A percentile compares a stretch with the other conserved stretches of the same genome.
Evolutionary conservation across 2,113 vertebrate species (phyloP).

Genomic region (Canis aureus): DNA sequence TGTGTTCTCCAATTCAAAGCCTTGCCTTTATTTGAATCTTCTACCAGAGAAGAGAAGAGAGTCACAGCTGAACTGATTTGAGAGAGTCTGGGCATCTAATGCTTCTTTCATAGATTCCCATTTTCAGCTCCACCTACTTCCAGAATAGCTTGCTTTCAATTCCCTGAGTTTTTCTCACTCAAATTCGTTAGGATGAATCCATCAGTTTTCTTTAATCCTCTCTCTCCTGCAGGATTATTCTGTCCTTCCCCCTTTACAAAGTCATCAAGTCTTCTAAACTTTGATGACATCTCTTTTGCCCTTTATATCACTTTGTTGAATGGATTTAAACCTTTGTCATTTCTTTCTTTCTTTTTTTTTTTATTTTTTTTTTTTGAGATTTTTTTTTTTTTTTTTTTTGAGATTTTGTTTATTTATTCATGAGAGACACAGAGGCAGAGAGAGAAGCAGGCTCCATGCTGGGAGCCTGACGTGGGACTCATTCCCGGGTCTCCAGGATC

Average conservation of each 20-base stretch:
- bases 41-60: background rate
- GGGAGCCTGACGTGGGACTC: too few species aligned
- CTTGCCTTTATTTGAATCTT: background rate
- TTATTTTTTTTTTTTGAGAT: too few species aligned
- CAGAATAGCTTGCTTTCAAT: background rate
- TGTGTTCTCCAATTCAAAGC: background rate
- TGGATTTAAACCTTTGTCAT: background rate
- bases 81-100: background rate
- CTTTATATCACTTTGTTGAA: background rate
- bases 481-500: too few species aligned
- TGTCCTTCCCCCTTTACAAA: background rate
- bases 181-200: background rate
- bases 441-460: too few species aligned
- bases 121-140: background rate
- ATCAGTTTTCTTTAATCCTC: background rate
- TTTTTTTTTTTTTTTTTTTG: too few species aligned
- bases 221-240: background rate
- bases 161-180: slow-evolving; percentile 14
- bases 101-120: background rate
- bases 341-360: too few species aligned
- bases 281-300: background rate
- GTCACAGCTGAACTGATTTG: background rate
- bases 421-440: too few species aligned
- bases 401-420: too few species aligned
- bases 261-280: background rate